Evolutionary conservation across 1,140 invertebrate genomes (phyloP).

Genomic region (Sogatella furcifera): DNA sequence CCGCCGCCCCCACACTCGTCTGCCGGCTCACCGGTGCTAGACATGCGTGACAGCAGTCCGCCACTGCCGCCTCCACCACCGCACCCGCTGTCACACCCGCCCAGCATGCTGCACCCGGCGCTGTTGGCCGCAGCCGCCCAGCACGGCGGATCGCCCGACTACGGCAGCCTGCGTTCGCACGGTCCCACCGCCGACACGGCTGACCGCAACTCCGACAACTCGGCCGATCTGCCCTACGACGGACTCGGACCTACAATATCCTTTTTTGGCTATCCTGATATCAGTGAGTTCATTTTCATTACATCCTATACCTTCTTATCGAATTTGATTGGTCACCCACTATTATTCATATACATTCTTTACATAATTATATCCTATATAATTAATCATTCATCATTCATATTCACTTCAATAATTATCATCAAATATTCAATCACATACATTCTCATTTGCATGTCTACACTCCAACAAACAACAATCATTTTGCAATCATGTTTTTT

Average conservation of each 20-base stretch:
- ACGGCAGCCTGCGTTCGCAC: slow-evolving; percentile 51
- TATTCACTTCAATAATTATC: too few relatives aligned
- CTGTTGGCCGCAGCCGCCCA: slow-evolving; percentile 60
- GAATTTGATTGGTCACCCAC: too few relatives aligned
- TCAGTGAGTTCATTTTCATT: neutral
- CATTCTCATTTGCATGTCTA: too few relatives aligned
- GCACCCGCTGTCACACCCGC: slow-evolving; percentile 30
- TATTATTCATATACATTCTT: too few relatives aligned
- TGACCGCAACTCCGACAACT: slow-evolving; percentile 76
- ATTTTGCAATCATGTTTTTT: too few relatives aligned
- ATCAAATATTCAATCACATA: too few relatives aligned
- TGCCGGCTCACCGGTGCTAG: slow-evolving; percentile 25
- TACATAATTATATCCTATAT: too few relatives aligned
- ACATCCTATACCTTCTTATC: too few relatives aligned
- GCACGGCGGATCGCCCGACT: slow-evolving; percentile 60
- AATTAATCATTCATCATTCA: too few relatives aligned
- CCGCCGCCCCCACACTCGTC: slow-evolving; percentile 26
- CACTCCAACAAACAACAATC: too few relatives aligned
- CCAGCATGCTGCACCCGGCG: slow-evolving; percentile 46
- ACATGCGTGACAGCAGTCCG: slow-evolving; percentile 26
- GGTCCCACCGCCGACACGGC: slow-evolving; percentile 45
- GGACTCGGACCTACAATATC: slow-evolving; percentile 90
- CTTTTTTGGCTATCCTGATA: slow-evolving; percentile 46
- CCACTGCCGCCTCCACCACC: slow-evolving; percentile 33
- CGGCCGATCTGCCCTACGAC: slow-evolving; percentile 78